Conservation (phyloP, 2,113 vertebrate species). For the Campylorhamphus procurvoides region DNA sequence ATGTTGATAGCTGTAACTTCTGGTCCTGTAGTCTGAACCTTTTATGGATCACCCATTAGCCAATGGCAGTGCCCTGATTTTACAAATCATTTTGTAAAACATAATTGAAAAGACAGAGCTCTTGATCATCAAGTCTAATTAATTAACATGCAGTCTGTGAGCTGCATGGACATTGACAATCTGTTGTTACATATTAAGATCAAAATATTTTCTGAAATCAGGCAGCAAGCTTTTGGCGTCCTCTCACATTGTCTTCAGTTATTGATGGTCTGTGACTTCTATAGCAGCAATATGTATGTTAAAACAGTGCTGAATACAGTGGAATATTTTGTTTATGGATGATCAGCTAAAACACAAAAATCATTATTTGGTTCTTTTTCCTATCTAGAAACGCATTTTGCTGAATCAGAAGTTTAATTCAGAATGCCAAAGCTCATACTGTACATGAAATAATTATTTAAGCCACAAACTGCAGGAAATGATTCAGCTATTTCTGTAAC, state of each 20-base stretch:
- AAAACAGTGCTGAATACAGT: background rate
- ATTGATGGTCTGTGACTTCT: slow-evolving; percentile 14
- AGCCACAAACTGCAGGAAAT: background rate
- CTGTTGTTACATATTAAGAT: slow-evolving; percentile 56
- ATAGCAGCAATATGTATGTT: background rate
- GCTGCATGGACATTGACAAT: slow-evolving; percentile 21
- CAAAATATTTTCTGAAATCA: slow-evolving; percentile 41
- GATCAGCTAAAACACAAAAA: background rate
- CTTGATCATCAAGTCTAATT: slow-evolving; percentile 48
- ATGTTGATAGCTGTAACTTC: background rate
- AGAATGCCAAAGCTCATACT: background rate
- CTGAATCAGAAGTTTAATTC: slow-evolving; percentile 30
- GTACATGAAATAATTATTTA: background rate
- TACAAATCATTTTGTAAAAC: slow-evolving; percentile 12
- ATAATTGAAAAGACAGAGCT: slow-evolving; percentile 44
- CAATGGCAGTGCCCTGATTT: slow-evolving; percentile 18
- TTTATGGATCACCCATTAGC: background rate
- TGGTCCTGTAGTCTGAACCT: background rate
- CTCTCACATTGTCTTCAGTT: slow-evolving; percentile 23
- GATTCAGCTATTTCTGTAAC: background rate
- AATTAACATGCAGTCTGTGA: slow-evolving; percentile 44
- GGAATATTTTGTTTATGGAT: background rate
- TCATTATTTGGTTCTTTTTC: background rate
- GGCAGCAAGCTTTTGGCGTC: slow-evolving; percentile 33
- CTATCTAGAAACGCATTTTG: slow-evolving; percentile 9